Percentiles rank a stretch among this genome's conserved stretches.
Conservation (phyloP, 2,888 invertebrate species). For the Loripinus fragilis region DNA sequence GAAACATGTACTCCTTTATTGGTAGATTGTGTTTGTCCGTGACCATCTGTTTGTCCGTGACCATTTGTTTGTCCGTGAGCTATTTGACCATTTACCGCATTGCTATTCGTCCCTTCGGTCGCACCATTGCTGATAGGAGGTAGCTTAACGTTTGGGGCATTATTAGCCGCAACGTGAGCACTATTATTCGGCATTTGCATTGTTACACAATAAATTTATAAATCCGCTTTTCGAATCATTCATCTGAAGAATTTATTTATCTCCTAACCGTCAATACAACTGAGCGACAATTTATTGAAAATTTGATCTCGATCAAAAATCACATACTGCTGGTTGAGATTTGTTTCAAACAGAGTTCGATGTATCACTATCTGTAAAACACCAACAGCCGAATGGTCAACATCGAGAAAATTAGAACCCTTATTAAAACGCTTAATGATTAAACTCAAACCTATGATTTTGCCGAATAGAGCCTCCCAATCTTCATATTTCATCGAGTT, state of each 20-base stretch:
- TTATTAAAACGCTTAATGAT: no score
- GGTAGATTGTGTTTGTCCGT: neutral
- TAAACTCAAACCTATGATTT: no score
- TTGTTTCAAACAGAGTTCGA: no score
- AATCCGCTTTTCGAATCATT: conserved; percentile 43
- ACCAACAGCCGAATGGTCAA: no score
- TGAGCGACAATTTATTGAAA: neutral
- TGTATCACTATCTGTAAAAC: no score
- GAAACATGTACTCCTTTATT: neutral
- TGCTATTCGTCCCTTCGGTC: neutral
- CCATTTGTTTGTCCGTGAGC: neutral
- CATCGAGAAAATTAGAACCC: no score
- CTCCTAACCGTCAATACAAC: neutral
- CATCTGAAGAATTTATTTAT: conserved; percentile 22
- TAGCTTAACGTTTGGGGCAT: conserved; percentile 17
- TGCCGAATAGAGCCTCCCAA: no score
- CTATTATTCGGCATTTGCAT: conserved; percentile 35
- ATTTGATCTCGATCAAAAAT: neutral
- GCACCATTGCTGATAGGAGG: conserved; percentile 22
- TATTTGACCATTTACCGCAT: neutral
- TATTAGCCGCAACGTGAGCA: neutral
- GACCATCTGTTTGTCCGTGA: neutral
- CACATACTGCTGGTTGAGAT: neutral
- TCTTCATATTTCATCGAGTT: no score
- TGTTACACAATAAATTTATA: conserved; percentile 38